Conservation (phyloP, 2,797 vertebrate genomes). For the Margarornis squamiger region DNA sequence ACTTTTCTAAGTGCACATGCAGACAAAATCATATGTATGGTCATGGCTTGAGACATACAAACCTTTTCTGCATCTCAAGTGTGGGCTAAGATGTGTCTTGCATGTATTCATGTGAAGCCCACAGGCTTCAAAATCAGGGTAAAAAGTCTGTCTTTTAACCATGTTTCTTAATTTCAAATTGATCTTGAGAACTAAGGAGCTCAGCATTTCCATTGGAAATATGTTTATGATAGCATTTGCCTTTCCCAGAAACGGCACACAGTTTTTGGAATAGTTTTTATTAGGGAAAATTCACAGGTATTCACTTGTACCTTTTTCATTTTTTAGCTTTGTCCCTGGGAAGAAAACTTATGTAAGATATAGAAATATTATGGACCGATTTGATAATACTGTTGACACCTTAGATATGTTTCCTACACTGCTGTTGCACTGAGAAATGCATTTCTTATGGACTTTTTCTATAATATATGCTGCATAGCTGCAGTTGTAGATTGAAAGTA, state of each 20-base stretch:
- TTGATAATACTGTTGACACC: not conserved
- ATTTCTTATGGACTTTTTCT: not conserved
- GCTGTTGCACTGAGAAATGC: not conserved
- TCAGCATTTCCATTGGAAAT: not conserved
- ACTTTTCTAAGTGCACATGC: not conserved
- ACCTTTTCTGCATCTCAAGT: not conserved
- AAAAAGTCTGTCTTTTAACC: not conserved
- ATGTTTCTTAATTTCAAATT: not conserved
- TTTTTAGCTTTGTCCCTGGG: not conserved
- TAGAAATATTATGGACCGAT: not conserved
- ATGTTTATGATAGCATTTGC: not conserved
- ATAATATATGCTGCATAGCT: fast-evolving
- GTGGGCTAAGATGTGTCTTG: not conserved
- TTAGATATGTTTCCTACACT: not conserved
- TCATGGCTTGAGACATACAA: not conserved
- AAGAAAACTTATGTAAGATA: not conserved
- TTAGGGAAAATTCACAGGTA: not conserved
- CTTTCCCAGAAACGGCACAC: not conserved
- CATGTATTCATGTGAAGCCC: not conserved
- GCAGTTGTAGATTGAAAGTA: not conserved
- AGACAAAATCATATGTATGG: not conserved
- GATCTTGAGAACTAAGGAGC: not conserved
- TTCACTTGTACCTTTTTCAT: not conserved
- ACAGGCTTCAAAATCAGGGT: not conserved
- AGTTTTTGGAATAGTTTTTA: not conserved